Conservation (phyloP, 92 coral and sea anemone genomes). For the Porites rus region DNA sequence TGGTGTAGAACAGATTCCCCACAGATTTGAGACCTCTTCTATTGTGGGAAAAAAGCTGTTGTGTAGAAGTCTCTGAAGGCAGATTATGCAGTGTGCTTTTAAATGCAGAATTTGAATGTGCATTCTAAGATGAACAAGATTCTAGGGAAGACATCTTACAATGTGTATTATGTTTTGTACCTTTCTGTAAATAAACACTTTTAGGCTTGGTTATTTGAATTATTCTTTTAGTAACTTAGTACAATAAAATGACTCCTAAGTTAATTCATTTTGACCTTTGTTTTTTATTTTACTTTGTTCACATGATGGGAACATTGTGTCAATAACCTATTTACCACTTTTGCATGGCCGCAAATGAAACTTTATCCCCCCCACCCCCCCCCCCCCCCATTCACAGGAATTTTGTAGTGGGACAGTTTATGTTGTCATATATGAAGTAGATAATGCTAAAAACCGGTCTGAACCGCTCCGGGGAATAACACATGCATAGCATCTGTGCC, state of each 20-base stretch:
- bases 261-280: background rate
- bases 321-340: too few species aligned
- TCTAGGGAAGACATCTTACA: background rate
- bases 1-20: background rate
- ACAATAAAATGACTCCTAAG: background rate
- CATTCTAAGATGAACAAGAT: background rate
- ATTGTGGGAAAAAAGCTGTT: background rate
- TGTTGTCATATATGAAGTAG: too few species aligned
- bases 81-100: background rate
- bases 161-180: background rate
- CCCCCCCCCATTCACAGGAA: too few species aligned
- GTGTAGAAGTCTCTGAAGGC: background rate
- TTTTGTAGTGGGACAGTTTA: too few species aligned
- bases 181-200: background rate
- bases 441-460: too few species aligned
- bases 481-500: too few species aligned
- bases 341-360: too few species aligned
- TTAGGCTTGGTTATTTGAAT: constrained; percentile 8
- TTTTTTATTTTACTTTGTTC: too few species aligned
- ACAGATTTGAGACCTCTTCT: background rate
- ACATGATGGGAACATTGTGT: too few species aligned
- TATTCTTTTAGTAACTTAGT: background rate
- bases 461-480: too few species aligned
- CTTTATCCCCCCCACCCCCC: too few species aligned
- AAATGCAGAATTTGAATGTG: background rate